Conservation (phyloP, 2,888 invertebrate species). For the Aphidius colemani region DNA sequence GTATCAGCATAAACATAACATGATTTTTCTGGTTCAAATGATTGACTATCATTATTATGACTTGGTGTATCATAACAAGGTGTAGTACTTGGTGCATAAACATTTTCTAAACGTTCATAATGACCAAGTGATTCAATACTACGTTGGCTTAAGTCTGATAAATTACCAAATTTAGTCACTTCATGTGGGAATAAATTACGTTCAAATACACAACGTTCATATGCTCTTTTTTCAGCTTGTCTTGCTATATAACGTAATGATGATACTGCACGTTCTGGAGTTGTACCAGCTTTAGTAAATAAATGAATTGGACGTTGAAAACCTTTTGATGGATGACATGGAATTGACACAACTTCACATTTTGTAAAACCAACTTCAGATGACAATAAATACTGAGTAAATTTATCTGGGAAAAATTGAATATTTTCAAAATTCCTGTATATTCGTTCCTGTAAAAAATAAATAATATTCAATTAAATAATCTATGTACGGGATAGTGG, state of each 20-base stretch:
- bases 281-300: constrained; percentile 49
- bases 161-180: constrained; percentile 38
- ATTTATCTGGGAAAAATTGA: constrained; percentile 88
- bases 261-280: constrained; percentile 23
- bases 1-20: constrained; percentile 31
- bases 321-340: constrained; percentile 85
- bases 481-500: no score
- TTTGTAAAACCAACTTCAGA: constrained; percentile 91
- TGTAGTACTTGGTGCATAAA: constrained; percentile 54
- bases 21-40: constrained; percentile 34
- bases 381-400: constrained; percentile 88
- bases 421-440: constrained; percentile 84
- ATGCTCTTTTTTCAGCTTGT: constrained; percentile 36
- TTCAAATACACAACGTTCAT: constrained; percentile 43
- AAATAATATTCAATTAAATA: not conserved
- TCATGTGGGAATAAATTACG: constrained; percentile 48
- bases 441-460: constrained; percentile 74
- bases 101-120: constrained; percentile 55
- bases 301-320: constrained; percentile 82
- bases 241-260: constrained; percentile 35
- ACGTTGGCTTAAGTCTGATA: constrained; percentile 51
- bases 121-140: constrained; percentile 52
- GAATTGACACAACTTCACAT: constrained; percentile 81
- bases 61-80: constrained; percentile 54
- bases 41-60: constrained; percentile 43